Evolutionary conservation across 2,888 invertebrate genomes (phyloP), one percentile per base, ranked within the genome.

Genomic region (Nymphalis urticae): DNA sequence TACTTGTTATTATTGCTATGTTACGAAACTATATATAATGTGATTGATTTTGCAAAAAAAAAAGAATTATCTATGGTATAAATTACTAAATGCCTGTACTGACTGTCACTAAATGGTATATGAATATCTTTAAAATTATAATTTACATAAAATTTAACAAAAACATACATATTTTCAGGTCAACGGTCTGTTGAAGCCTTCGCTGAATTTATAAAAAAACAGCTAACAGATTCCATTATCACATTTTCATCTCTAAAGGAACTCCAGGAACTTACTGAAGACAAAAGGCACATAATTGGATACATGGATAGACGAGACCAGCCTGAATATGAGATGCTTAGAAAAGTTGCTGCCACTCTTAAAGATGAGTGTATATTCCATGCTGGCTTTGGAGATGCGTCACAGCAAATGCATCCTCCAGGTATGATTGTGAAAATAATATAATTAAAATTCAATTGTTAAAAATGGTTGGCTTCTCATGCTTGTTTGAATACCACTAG

Each of bases 301-400:
- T 98, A 97, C 85, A 98, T 98, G 90, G 97, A 97, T 77, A 91
- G 94, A 32, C 94, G 96, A 74, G 96, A 97, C 80, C 95, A 96
- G 78, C 95, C 95, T 0, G 97, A 97, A 80, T 98, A 97, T 86
- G 94, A 95, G 75, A 94, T 94, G 63, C 96, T 97, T 83, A 94
- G 97, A 62, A 94, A 95, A 80, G 96, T 97, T 7, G 97, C 99
- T 0, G 95, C 95, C 8, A 96, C 96, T 81, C 93, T 99, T 10
- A 97, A 99, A 83, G 98, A 99, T 82, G 99, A 99, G 82, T 99
- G 99, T 82, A 94, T 96, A 73, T 99, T 99, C 84, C 96, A 97
- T 86, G 97, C 95, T 79, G 98, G 98, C 0, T 96, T 98, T 88
- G 99, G 98, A 17, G 96, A 96, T 73, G 95, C 95, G 0, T 95